Evolutionary conservation across 2,113 vertebrate species (phyloP).

Genomic region (Peromyscus leucopus): DNA sequence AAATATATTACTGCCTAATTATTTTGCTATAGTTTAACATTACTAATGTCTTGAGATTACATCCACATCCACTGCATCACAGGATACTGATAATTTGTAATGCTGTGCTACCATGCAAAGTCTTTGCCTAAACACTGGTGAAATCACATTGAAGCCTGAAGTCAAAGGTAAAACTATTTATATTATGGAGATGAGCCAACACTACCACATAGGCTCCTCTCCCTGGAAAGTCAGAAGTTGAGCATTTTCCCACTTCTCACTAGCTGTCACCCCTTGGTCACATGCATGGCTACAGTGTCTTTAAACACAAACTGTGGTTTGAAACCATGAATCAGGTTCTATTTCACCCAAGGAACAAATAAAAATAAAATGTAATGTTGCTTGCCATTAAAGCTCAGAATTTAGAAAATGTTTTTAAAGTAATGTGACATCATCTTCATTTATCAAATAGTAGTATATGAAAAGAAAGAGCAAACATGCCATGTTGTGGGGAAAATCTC

Average conservation of each 20-base stretch:
- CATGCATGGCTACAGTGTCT: not conserved
- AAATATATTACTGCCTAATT: not conserved
- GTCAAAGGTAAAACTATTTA: not conserved
- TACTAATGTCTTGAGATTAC: not conserved
- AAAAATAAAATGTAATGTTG: not conserved
- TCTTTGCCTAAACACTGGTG: not conserved
- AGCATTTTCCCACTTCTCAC: not conserved
- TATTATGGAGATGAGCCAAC: not conserved
- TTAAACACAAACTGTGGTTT: not conserved
- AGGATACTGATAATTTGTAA: not conserved
- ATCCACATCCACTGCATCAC: not conserved
- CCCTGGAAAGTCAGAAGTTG: not conserved
- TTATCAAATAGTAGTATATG: not conserved
- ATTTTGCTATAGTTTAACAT: not conserved
- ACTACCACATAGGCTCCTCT: not conserved
- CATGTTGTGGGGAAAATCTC: not conserved
- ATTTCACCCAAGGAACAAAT: not conserved
- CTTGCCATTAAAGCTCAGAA: not conserved
- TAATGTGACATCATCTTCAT: not conserved
- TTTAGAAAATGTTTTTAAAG: not conserved
- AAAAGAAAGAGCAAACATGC: not conserved
- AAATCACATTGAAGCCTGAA: not conserved
- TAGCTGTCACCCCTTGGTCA: not conserved
- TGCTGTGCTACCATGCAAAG: not conserved
- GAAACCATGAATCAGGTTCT: not conserved